Conservation (phyloP, 2,797 vertebrate species). For the Myotis vivesi region DNA sequence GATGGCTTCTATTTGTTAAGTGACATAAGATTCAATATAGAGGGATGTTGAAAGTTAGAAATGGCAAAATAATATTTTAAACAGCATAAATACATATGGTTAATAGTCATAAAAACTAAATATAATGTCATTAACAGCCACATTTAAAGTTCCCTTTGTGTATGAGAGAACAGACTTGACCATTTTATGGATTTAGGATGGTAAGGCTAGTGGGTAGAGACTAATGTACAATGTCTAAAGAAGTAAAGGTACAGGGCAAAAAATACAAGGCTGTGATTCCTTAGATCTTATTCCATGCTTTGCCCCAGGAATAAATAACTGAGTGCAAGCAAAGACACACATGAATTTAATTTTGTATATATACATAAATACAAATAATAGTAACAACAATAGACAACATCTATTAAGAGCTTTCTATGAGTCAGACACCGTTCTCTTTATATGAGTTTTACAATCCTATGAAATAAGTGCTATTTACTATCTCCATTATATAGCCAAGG, state of each 20-base stretch:
- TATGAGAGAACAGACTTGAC: background rate
- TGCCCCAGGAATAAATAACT: background rate
- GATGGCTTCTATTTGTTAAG: background rate
- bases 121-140: background rate
- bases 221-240: background rate
- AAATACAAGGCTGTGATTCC: background rate
- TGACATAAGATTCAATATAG: background rate
- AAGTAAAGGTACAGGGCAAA: background rate
- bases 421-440: background rate
- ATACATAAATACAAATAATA: background rate
- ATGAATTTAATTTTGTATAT: background rate
- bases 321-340: background rate
- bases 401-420: background rate
- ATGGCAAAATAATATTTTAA: background rate
- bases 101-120: background rate
- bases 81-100: background rate
- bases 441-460: background rate
- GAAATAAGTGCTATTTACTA: slow-evolving; percentile 27
- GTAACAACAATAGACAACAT: background rate
- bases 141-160: background rate
- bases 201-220: background rate
- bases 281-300: background rate
- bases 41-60: background rate
- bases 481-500: background rate
- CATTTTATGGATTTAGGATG: background rate